These are phyloP conservation scores for Protaetia brevitarsis DNA, from an alignment of 1,140 invertebrate genomes.

Conservation along the genomic window DNA sequence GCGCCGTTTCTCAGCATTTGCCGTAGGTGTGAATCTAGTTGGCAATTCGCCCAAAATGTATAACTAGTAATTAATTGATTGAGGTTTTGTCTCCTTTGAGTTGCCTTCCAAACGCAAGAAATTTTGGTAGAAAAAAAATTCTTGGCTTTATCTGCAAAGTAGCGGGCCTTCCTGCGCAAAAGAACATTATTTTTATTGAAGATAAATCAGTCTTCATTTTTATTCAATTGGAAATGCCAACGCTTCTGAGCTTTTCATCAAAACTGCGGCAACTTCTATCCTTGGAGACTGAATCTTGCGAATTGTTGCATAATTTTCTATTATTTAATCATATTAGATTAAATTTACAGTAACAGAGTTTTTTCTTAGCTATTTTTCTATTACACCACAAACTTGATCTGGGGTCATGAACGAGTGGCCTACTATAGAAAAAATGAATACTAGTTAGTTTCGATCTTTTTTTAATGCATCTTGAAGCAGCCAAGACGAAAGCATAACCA, in stretches of 20 bases:
- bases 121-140: constrained; percentile 18
- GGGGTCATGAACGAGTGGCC: constrained; percentile 43
- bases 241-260: constrained; percentile 24
- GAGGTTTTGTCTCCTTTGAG: constrained; percentile 19
- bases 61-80: constrained; percentile 21
- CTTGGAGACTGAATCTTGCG: constrained; percentile 28
- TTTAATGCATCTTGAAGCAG: constrained; percentile 16
- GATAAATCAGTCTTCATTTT: constrained; percentile 34
- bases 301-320: constrained; percentile 31
- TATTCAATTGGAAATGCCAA: constrained; percentile 35
- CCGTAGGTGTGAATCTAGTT: constrained; percentile 9
- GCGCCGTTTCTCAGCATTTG: constrained; percentile 9
- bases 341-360: constrained; percentile 32
- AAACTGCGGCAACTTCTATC: constrained; percentile 22
- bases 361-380: constrained; percentile 30
- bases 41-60: constrained; percentile 12
- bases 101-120: background rate
- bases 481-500: constrained; percentile 25
- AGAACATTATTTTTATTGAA: constrained; percentile 31
- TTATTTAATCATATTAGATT: constrained; percentile 30
- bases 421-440: constrained; percentile 35
- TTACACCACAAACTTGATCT: constrained; percentile 40
- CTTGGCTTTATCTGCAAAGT: constrained; percentile 20
- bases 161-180: constrained; percentile 33
- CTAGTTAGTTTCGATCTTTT: constrained; percentile 21